Evolutionary conservation across 2,113 vertebrate species (phyloP), one percentile per base, ranked within the genome.

Genomic region (Tragulus kanchil): DNA sequence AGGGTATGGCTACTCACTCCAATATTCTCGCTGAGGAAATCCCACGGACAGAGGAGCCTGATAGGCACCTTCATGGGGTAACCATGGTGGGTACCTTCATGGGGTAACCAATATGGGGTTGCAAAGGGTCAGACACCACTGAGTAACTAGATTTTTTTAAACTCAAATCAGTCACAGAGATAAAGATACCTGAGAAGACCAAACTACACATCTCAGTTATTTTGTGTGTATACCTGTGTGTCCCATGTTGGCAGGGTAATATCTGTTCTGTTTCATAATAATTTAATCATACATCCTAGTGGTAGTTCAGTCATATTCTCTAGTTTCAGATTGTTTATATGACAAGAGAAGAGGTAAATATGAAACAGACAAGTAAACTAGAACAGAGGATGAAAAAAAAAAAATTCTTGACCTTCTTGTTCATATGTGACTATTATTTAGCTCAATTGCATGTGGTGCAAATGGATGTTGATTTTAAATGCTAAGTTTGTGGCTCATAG

Each of bases 381-480:
- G 13, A 50, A 83, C 42, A 71, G 25, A 85, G 65, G 94, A 62
- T 2, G 65, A 73, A 85, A 82, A 78, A 79, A 87, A 59, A n/a
- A 67, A 56, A 36, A 36, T 54, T 25, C 59, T 62, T 93, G 92
- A 71, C n/a, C 75, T 88, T 82, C 84, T 94, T 67, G 16, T 62
- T 97, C 75, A 85, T 15, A 82, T 25, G 1, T 64, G 56, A 12
- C 36, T 88, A 56, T 82, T 89, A 94, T 58, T 95, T 92, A 93
- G 90, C 28, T 85, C 81, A 90, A 5, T 14, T 8, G 58, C n/a
- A 31, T 64, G 59, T 28, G 42, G 11, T 42, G 1, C 61, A 95
- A 90, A 92, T n/a, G 45, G 48, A 56, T 45, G 8, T 67, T 92
- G 59, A 59, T 54, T 95, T 98, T 79, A 95, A 97, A 23, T 56